A percentile compares a stretch with the other conserved stretches of the same genome.
These are phyloP conservation scores for Tribolium castaneum DNA, from an alignment of 1,140 invertebrate genomes.

Conservation along the genomic window DNA sequence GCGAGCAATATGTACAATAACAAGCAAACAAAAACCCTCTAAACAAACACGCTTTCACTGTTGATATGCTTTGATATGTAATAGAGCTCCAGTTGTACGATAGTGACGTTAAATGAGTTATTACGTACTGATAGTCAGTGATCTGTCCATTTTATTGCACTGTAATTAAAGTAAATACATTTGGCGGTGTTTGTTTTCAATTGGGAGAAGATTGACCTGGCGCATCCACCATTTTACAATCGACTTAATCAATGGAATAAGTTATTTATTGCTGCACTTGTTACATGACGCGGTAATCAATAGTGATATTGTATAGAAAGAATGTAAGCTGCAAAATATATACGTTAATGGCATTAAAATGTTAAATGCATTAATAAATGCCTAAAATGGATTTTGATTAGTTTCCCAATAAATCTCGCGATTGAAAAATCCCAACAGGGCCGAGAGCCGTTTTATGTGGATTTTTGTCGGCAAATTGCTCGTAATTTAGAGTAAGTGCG, in stretches of 20 bases:
- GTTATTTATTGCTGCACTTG: background rate
- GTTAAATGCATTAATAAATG: background rate
- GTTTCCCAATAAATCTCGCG: background rate
- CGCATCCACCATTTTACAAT: background rate
- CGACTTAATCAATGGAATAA: background rate
- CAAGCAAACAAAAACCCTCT: conserved; percentile 14
- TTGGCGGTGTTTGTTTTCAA: too few relatives aligned
- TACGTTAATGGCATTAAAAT: background rate
- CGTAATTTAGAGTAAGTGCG: background rate
- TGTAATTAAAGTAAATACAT: background rate
- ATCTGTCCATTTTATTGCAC: background rate
- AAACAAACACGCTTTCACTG: conserved; percentile 8
- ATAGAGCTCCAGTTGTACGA: background rate
- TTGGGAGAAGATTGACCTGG: background rate
- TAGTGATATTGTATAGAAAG: background rate
- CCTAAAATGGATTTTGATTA: background rate
- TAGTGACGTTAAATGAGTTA: conserved; percentile 1
- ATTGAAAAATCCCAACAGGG: background rate
- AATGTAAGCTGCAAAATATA: background rate
- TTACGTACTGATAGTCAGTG: background rate
- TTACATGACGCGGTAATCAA: background rate
- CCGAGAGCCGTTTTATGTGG: background rate
- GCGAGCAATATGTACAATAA: background rate
- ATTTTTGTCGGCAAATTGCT: background rate
- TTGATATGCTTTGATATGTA: conserved; percentile 15